Evolutionary conservation across 2,888 invertebrate genomes (phyloP), one percentile per base, ranked within the genome.

Genomic region (Acanthosepion pharaonis): DNA sequence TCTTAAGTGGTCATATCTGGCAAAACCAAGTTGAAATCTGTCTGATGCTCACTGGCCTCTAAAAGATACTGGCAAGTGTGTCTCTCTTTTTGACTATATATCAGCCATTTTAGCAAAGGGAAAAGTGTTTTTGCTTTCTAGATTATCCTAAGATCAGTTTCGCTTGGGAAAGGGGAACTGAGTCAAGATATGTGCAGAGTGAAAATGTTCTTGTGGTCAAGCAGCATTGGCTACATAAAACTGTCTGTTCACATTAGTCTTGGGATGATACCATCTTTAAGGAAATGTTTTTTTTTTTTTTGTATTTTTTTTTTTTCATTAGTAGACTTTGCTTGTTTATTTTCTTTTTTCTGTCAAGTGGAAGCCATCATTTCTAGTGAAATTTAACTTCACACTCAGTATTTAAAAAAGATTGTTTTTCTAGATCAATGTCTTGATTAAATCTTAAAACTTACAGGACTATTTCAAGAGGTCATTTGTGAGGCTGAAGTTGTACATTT

Each of bases 21-120:
- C 78, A 78, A 33, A 33, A 11, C 33, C 33, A n/a, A 33, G 78
- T n/a, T 15, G 11, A 78, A 78, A n/a, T n/a, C 78, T 78, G 78
- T 78, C 78, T 78, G 78, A 78, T 78, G 33, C n/a, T 33, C 15
- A n/a, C 78, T 78, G 11, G n/a, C n/a, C 15, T 78, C 78, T 78
- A 78, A 78, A 78, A 78, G 78, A n/a, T 33, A 78, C 33, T 78
- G 78, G n/a, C 78, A 78, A n/a, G 78, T 78, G 78, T 78, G 78
- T n/a, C 20, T 59, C 59, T 59, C 4, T 59, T 59, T 55, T 59
- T 59, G 59, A 59, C 23, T 59, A 20, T 23, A 59, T 23, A 59
- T 59, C 20, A 59, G 23, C 59, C 20, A 59, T 59, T 23, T 59
- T 59, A 23, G 23, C 9, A 78, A 3, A n/a, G 78, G 78, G n/a